phyloP scores from a whole-genome alignment of 2,888 invertebrate species.

The Sinohyriopsis cumingii region DNA sequence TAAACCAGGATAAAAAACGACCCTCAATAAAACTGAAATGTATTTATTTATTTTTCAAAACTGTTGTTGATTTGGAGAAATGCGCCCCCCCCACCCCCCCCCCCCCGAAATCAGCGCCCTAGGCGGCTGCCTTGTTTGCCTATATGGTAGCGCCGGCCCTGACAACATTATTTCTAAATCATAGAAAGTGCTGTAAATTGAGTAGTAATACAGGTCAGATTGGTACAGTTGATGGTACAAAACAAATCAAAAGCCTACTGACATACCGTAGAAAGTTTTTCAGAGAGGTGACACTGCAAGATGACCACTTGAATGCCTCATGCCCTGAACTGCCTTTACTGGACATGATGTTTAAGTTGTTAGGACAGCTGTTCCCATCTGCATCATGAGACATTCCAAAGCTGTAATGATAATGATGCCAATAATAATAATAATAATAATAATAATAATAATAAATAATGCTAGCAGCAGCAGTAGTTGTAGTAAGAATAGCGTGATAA shows the following conservation, averaged over 20 bases:
- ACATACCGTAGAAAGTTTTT: conserved; percentile 40
- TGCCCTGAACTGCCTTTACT: conserved; percentile 35
- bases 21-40: no score
- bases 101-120: no score
- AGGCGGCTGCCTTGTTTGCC: no score
- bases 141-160: no score
- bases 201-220: not conserved
- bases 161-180: no score
- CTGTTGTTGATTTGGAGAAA: no score
- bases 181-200: not conserved
- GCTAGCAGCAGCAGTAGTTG: not conserved
- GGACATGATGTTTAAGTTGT: conserved; percentile 47
- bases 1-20: no score
- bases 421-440: not conserved
- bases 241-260: not conserved
- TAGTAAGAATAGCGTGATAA: not conserved
- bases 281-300: conserved; percentile 43
- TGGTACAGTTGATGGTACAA: not conserved
- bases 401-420: conserved; percentile 24
- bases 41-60: no score
- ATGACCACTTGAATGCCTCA: conserved; percentile 45
- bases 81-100: no score
- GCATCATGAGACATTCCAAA: conserved; percentile 57
- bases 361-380: conserved; percentile 35
- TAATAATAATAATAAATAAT: not conserved